phyloP scores from a whole-genome alignment of 2,888 invertebrate genomes.

The Drosophila putrida region DNA sequence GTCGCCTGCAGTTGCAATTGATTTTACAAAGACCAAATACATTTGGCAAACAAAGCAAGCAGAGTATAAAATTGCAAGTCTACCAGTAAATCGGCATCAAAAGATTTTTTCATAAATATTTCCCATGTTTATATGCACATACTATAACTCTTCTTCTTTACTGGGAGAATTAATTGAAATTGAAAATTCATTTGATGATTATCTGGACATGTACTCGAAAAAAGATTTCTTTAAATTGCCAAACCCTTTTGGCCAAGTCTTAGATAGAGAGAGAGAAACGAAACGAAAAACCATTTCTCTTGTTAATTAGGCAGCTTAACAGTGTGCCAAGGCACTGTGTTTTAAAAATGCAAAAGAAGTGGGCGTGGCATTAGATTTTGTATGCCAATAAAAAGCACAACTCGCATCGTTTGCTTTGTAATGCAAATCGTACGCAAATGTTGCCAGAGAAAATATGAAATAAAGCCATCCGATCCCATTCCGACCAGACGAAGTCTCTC shows the following conservation, averaged over 20 bases:
- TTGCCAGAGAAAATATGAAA: constrained; percentile 75
- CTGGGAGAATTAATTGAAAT: constrained; percentile 44
- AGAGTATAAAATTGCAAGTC: constrained; percentile 39
- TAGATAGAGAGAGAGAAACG: neutral
- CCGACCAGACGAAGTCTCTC: constrained; percentile 23
- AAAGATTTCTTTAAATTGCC: constrained; percentile 23
- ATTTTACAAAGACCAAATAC: constrained; percentile 71
- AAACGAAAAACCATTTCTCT: neutral
- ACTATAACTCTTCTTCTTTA: neutral
- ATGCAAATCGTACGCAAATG: constrained; percentile 78
- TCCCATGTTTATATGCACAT: constrained; percentile 12
- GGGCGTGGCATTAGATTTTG: constrained; percentile 47
- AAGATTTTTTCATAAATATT: constrained; percentile 50
- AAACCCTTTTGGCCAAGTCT: neutral
- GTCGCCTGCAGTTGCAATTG: constrained; percentile 59
- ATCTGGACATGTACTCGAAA: constrained; percentile 10
- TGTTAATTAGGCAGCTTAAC: constrained; percentile 57
- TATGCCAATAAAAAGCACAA: constrained; percentile 52
- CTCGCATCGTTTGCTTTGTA: constrained; percentile 63
- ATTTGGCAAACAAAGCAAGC: constrained; percentile 50
- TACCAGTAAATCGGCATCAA: constrained; percentile 39
- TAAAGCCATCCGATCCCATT: constrained; percentile 52
- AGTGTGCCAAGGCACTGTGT: constrained; percentile 1
- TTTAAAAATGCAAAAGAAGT: constrained; percentile 21
- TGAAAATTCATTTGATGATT: constrained; percentile 9